These are phyloP conservation scores for Halocynthia roretzi DNA, from an alignment of 23 tunicate genomes.

Conservation along the genomic window DNA sequence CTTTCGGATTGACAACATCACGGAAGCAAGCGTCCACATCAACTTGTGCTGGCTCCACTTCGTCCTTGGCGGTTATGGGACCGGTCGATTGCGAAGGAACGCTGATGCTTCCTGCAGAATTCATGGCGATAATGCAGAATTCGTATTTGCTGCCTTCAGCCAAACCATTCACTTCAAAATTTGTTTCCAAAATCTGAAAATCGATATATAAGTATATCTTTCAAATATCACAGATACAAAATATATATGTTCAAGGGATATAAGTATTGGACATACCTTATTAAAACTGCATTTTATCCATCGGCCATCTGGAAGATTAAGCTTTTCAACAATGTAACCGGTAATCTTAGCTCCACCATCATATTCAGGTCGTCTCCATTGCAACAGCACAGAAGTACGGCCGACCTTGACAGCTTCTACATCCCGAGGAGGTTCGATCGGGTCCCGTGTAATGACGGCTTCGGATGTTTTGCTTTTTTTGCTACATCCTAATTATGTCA, in stretches of 20 bases:
- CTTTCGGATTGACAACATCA: constrained; percentile 48
- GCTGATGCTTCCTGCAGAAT: constrained; percentile 86
- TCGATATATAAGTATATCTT: constrained; percentile 2
- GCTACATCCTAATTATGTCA: constrained; percentile 15
- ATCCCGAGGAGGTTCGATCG: constrained; percentile 91
- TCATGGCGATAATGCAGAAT: constrained; percentile 78
- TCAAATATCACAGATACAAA: background rate
- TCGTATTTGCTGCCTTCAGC: constrained; percentile 54
- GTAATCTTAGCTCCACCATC: constrained; percentile 93
- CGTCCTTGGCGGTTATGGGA: constrained; percentile 55
- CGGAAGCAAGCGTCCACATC: constrained; percentile 51
- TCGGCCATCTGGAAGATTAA: constrained; percentile 63
- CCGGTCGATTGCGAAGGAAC: constrained; percentile 82
- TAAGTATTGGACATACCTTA: constrained; percentile 27
- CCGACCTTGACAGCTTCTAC: constrained; percentile 39
- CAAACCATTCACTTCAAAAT: constrained; percentile 51
- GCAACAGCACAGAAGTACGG: constrained; percentile 24
- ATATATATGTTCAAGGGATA: too few relatives aligned
- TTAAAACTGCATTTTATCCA: constrained; percentile 94
- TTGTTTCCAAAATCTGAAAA: constrained; percentile 44
- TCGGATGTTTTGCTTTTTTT: constrained; percentile 63
- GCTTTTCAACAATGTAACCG: constrained; percentile 77
- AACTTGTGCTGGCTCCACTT: constrained; percentile 71
- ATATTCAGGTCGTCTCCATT: constrained; percentile 78
- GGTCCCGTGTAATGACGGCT: constrained; percentile 64